Percentiles rank a stretch among this genome's conserved stretches.
Conservation (phyloP, 2,888 invertebrate genomes). For the Apocheima hispidaria region DNA sequence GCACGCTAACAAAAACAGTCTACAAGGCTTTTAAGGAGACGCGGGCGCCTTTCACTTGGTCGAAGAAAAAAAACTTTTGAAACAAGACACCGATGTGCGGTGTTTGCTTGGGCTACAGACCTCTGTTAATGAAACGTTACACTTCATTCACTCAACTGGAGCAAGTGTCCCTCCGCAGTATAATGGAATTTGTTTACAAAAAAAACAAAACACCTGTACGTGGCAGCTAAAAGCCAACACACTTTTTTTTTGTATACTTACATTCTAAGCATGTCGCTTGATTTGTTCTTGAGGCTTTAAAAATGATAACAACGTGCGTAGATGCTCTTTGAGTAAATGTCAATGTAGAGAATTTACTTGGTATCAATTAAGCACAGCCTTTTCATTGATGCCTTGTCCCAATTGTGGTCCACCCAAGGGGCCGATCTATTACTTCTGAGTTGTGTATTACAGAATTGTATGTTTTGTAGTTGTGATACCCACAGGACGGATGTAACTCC, state of each 20-base stretch:
- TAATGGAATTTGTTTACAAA: constrained; percentile 50
- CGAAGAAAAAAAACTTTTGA: constrained; percentile 69
- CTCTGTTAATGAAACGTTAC: constrained; percentile 77
- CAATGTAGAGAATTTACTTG: constrained; percentile 34
- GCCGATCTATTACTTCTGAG: constrained; percentile 70
- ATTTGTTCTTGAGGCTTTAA: neutral
- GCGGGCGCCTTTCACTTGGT: constrained; percentile 77
- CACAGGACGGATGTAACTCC: constrained; percentile 74
- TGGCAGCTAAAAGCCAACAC: constrained; percentile 24
- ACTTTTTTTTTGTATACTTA: constrained; percentile 7
- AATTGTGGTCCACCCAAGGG: constrained; percentile 65
- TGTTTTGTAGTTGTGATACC: constrained; percentile 63
- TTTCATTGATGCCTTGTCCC: constrained; percentile 56
- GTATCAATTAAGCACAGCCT: constrained; percentile 51
- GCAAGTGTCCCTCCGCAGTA: constrained; percentile 56
- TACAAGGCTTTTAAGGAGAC: constrained; percentile 81
- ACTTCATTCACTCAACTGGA: constrained; percentile 75
- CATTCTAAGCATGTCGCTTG: constrained; percentile 9
- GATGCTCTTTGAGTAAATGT: constrained; percentile 21
- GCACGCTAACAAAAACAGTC: constrained; percentile 74
- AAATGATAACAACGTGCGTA: no score
- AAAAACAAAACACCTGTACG: constrained; percentile 32
- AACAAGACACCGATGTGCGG: constrained; percentile 77
- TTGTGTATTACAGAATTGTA: constrained; percentile 63
- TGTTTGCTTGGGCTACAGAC: constrained; percentile 66